phyloP scores from a whole-genome alignment of 1,140 invertebrate species.

The Popillia japonica region DNA sequence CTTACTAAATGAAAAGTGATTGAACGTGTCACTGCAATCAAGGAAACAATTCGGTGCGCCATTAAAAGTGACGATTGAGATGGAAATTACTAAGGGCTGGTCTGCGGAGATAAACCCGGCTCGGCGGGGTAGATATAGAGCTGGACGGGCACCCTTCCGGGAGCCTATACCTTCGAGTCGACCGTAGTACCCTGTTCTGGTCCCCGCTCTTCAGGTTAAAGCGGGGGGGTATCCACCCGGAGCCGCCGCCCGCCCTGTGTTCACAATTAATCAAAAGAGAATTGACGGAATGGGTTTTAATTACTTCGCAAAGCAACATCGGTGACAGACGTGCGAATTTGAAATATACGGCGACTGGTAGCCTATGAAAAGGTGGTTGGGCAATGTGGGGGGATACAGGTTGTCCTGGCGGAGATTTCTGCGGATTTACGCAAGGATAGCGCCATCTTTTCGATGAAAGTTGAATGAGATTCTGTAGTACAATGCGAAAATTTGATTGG shows the following conservation, averaged over 20 bases:
- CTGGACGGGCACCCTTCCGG: conserved; percentile 46
- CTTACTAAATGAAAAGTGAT: conserved; percentile 60
- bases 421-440: neutral
- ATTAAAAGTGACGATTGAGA: conserved; percentile 61
- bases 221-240: neutral
- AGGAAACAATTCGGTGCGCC: conserved; percentile 58
- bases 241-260: conserved; percentile 48
- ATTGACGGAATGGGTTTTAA: conserved; percentile 58
- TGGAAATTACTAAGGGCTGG: conserved; percentile 59
- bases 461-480: no score
- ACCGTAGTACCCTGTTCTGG: neutral
- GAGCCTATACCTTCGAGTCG: conserved; percentile 34
- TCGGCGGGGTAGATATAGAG: conserved; percentile 48
- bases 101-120: conserved; percentile 56
- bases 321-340: conserved; percentile 29
- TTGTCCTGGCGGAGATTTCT: neutral
- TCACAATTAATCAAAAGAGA: conserved; percentile 60
- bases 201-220: no score
- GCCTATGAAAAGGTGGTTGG: neutral
- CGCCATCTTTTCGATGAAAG: neutral
- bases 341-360: neutral
- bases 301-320: conserved; percentile 52
- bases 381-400: neutral
- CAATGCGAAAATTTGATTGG: no score
- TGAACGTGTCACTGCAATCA: conserved; percentile 59